Evolutionary conservation across 2,797 vertebrate species (phyloP), one percentile per base, ranked within the genome.

Genomic region (Leucoraja ocellata): DNA sequence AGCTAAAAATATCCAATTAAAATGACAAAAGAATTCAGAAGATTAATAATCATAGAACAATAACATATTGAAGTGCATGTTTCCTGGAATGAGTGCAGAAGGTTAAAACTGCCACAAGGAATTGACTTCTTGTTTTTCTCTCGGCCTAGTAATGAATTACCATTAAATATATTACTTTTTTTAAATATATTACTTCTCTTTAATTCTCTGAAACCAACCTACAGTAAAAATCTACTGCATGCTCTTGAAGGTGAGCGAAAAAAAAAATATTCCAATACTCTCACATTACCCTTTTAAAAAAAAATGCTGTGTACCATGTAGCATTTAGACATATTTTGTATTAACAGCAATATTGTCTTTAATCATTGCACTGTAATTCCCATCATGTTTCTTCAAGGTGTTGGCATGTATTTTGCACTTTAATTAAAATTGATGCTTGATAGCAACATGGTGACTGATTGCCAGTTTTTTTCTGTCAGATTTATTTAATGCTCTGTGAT

Each of bases 401-500:
- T 1, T 88, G 18, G 61, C 61, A 88, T 88, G 3, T 88, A 88
- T 68, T 68, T 88, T 68, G 58, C 16, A 88, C 80, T 83, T 88
- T 88, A 68, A 88, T 88, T 65, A 68, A 88, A 68, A 68, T 16
- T 68, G 63, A 63, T 88, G 84, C n/a, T 88, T 61, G 6, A 63
- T 21, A 63, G 84, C 68, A 88, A 36, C n/a, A 88, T 14, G 32
- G 14, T 36, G 14, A n/a, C n/a, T 36, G 63, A 88, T 36, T 88
- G n/a, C 21, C n/a, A 68, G 63, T 7, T 68, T 65, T 68, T 16
- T 18, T 88, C 63, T 36, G n/a, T 21, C 84, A 68, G 84, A 68
- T 88, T 88, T 88, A 36, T 16, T 36, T 7, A 88, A 68, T 88
- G 14, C 54, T n/a, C 77, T n/a, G 16, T 65, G 61, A 84, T 84